phyloP scores from a whole-genome alignment of 2,797 vertebrate genomes.

The Scleropages formosus region DNA sequence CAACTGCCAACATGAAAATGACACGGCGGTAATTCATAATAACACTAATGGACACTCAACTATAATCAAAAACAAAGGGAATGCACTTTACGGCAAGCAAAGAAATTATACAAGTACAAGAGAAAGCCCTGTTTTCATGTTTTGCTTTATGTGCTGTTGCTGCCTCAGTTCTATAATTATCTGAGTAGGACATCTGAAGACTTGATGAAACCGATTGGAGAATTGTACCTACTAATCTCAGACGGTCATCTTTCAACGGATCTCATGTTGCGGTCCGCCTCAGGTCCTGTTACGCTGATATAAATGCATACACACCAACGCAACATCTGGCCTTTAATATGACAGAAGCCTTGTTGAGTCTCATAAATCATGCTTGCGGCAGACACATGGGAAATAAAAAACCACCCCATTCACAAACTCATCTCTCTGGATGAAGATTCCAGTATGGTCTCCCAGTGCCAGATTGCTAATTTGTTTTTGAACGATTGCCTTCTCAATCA shows the following conservation, averaged over 20 bases:
- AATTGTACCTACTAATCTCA: too few species aligned
- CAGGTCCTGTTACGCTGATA: neutral
- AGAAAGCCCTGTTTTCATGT: too few species aligned
- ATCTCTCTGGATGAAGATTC: neutral
- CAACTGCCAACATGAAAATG: too few species aligned
- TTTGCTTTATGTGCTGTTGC: too few species aligned
- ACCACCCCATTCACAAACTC: neutral
- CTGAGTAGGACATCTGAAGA: too few species aligned
- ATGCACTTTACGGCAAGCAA: too few species aligned
- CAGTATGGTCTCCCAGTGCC: neutral
- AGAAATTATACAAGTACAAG: too few species aligned
- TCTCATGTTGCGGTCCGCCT: neutral
- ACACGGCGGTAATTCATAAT: too few species aligned
- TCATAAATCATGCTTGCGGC: neutral
- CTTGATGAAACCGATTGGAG: too few species aligned
- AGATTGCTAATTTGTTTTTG: slow-evolving; percentile 23
- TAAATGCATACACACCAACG: neutral
- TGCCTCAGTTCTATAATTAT: too few species aligned
- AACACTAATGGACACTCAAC: too few species aligned
- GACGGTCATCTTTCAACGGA: neutral
- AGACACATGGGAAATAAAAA: neutral
- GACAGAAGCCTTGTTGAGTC: neutral
- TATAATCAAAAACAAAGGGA: too few species aligned
- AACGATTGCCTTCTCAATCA: slow-evolving; percentile 29
- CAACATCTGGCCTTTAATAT: slow-evolving; percentile 16